Conservation (phyloP, 2,888 invertebrate species). For the Drosophila buzzatii region DNA sequence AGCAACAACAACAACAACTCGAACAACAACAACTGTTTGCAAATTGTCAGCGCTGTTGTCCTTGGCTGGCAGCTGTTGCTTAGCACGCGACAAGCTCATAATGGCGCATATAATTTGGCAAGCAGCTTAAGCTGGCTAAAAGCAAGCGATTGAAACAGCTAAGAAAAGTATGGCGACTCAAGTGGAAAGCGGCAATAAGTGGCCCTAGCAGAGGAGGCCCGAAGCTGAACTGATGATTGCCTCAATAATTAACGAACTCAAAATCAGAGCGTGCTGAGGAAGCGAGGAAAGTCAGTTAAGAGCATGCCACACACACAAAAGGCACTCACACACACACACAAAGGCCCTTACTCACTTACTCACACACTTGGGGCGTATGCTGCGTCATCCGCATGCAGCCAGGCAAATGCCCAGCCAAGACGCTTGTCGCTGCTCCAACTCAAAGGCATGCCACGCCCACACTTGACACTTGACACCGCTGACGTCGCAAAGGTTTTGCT, state of each 20-base stretch:
- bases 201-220: not conserved
- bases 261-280: slow-evolving; percentile 34
- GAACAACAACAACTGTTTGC: slow-evolving; percentile 12
- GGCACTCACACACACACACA: slow-evolving; percentile 5
- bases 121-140: slow-evolving; percentile 40
- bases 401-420: slow-evolving; percentile 26
- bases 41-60: slow-evolving; percentile 32
- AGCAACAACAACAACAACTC: slow-evolving; percentile 16
- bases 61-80: slow-evolving; percentile 65
- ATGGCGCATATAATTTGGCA: slow-evolving; percentile 65
- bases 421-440: slow-evolving; percentile 13
- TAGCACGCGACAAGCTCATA: slow-evolving; percentile 52
- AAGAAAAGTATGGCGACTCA: not conserved
- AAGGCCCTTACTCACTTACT: not conserved
- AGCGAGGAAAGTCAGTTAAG: slow-evolving; percentile 28
- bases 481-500: slow-evolving; percentile 51
- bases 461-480: slow-evolving; percentile 47
- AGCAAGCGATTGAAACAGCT: slow-evolving; percentile 4
- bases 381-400: slow-evolving; percentile 48
- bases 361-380: not conserved
- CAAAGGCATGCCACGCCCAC: slow-evolving; percentile 3
- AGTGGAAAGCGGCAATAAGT: not conserved
- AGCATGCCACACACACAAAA: slow-evolving; percentile 23
- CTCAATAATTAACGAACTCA: slow-evolving; percentile 65
- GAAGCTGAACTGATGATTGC: slow-evolving; percentile 30